Conservation (phyloP, 2,888 invertebrate species). For the Brachyptera putata region DNA sequence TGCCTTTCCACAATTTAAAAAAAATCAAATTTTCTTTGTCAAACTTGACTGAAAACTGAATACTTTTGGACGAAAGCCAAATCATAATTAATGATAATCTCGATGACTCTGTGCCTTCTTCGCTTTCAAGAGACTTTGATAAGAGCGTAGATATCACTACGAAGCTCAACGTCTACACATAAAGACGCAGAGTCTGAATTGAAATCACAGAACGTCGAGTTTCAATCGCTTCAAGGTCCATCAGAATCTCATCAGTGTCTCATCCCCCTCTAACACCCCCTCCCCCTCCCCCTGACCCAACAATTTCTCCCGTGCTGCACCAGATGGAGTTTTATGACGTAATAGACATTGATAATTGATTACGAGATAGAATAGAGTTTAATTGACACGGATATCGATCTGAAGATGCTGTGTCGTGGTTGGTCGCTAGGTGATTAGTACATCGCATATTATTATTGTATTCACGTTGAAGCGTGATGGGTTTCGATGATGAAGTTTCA, state of each 20-base stretch:
- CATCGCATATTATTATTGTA: no score
- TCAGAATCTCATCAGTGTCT: constrained; percentile 18
- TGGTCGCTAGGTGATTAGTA: no score
- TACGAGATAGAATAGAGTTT: constrained; percentile 15
- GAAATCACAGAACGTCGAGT: neutral
- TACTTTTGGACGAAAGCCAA: neutral
- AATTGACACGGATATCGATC: constrained; percentile 24
- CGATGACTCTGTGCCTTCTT: no score
- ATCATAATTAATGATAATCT: neutral
- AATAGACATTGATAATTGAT: constrained; percentile 19
- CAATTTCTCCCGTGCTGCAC: neutral
- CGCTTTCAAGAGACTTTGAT: neutral
- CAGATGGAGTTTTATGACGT: constrained; percentile 17
- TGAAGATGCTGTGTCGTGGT: constrained; percentile 12
- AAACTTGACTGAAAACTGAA: neutral
- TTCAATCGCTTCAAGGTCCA: constrained; percentile 6
- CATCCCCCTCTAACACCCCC: neutral
- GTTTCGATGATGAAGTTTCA: no score
- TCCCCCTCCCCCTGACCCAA: neutral
- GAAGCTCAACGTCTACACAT: neutral
- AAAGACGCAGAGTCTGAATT: neutral
- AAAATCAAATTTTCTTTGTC: neutral
- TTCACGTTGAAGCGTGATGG: no score
- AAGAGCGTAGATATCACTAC: neutral
- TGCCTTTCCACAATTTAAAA: neutral